These are phyloP conservation scores for Picathartes gymnocephalus DNA, from an alignment of 2,113 vertebrate species.

Conservation along the genomic window DNA sequence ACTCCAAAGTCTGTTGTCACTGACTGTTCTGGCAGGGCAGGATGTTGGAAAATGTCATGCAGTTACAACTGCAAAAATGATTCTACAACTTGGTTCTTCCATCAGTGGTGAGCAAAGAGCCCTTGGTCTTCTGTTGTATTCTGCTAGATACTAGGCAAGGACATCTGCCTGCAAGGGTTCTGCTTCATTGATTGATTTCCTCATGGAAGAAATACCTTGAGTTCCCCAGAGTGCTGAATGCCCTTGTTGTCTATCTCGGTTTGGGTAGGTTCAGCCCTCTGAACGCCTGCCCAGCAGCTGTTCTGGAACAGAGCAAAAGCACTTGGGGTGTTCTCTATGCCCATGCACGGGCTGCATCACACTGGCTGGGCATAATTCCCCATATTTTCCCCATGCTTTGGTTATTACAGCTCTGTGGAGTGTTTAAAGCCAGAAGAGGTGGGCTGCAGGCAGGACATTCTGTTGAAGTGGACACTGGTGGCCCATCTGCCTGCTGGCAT, in stretches of 20 bases:
- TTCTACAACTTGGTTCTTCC: neutral
- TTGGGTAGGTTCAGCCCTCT: neutral
- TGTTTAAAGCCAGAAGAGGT: neutral
- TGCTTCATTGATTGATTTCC: neutral
- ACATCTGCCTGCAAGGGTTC: neutral
- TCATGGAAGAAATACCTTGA: neutral
- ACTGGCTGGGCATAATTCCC: neutral
- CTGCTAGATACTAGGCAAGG: neutral
- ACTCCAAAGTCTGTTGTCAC: neutral
- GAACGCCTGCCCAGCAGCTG: rapidly evolving
- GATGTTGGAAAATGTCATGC: neutral
- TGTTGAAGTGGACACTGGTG: neutral
- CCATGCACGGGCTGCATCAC: neutral
- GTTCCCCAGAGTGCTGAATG: neutral
- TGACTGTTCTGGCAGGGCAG: neutral
- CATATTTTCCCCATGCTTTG: neutral
- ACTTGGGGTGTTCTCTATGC: neutral
- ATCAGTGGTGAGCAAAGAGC: neutral
- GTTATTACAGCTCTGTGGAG: neutral
- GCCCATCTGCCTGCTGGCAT: neutral
- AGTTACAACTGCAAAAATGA: neutral
- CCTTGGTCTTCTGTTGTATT: neutral
- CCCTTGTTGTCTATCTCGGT: neutral
- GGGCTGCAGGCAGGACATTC: neutral
- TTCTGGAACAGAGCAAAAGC: neutral